Conservation (phyloP, 1,140 invertebrate species). For the Ceratina japonica region DNA sequence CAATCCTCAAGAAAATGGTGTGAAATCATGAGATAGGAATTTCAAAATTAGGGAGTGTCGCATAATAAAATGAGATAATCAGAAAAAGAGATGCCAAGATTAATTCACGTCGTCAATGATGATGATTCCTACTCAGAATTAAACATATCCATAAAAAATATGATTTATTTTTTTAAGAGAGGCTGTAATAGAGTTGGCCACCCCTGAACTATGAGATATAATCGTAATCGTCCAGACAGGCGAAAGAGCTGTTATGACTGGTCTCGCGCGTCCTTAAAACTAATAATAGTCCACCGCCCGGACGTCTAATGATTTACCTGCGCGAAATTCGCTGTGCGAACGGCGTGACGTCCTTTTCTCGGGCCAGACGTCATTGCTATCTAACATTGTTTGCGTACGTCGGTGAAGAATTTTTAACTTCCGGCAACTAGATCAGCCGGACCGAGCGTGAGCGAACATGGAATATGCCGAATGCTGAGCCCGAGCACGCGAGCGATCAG, state of each 20-base stretch:
- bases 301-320: not conserved
- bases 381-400: too few relatives aligned
- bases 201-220: not conserved
- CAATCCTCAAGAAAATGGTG: too few relatives aligned
- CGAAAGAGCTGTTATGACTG: constrained; percentile 1
- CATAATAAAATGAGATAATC: too few relatives aligned
- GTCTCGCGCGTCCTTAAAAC: constrained; percentile 10
- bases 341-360: not conserved
- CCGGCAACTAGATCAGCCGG: not conserved
- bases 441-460: not conserved
- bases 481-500: constrained; percentile 26
- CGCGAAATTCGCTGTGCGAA: constrained; percentile 3
- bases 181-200: not conserved
- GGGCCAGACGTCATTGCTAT: not conserved
- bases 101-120: too few relatives aligned
- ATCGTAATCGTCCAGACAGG: not conserved
- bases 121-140: too few relatives aligned
- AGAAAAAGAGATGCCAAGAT: too few relatives aligned
- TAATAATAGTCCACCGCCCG: constrained; percentile 20
- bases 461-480: constrained; percentile 1
- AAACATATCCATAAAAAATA: too few relatives aligned
- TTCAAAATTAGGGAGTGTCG: too few relatives aligned
- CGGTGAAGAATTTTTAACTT: too few relatives aligned
- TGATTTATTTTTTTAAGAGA: too few relatives aligned
- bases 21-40: too few relatives aligned